Percentiles rank a stretch among this genome's conserved stretches.
Evolutionary conservation across 2,113 vertebrate genomes (phyloP).

Genomic region (Pardalotus punctatus): DNA sequence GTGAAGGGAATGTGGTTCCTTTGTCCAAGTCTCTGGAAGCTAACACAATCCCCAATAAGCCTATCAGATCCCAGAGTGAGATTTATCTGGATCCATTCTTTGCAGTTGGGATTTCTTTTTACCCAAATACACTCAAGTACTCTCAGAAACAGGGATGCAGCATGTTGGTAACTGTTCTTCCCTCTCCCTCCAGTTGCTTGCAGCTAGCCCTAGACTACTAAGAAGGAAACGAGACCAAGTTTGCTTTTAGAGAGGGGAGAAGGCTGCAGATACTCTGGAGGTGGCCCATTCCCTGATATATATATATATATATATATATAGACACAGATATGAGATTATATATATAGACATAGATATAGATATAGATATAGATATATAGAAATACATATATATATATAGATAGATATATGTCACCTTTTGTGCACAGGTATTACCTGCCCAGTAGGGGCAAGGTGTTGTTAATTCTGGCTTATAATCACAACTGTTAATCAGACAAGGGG

Average conservation of each 20-base stretch:
- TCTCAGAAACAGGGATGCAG: background rate
- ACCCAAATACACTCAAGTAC: background rate
- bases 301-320: too few species aligned
- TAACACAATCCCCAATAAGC: background rate
- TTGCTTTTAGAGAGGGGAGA: background rate
- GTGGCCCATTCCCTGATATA: background rate
- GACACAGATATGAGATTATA: too few species aligned
- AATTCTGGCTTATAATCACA: background rate
- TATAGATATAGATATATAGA: too few species aligned
- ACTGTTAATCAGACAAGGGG: background rate
- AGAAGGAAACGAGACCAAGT: background rate
- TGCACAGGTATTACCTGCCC: background rate
- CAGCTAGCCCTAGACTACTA: background rate
- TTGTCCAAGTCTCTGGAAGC: background rate
- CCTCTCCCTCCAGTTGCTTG: background rate
- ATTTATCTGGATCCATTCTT: background rate
- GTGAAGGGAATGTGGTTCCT: background rate
- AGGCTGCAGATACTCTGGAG: background rate
- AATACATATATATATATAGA: too few species aligned
- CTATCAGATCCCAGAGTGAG: background rate
- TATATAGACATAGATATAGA: too few species aligned
- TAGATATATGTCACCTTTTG: background rate
- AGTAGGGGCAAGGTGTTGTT: background rate
- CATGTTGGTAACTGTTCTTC: background rate
- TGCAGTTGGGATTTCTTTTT: background rate